Percentiles rank a stretch among this genome's conserved stretches.
phyloP scores from a whole-genome alignment of 2,113 vertebrate species.

The Prionailurus viverrinus region DNA sequence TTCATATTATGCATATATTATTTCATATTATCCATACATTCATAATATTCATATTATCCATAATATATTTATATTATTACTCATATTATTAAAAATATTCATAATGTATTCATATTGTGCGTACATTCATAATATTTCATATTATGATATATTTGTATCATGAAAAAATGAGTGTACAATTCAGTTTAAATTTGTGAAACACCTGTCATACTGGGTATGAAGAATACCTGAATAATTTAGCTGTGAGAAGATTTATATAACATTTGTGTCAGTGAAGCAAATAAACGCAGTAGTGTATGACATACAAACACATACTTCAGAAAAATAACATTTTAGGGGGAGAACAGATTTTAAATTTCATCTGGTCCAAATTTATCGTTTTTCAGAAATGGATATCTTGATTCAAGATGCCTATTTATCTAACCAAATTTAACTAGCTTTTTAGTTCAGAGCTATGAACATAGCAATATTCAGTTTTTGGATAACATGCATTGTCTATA shows the following conservation, averaged over 20 bases:
- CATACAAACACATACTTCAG: background rate
- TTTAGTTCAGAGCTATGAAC: background rate
- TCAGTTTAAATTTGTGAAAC: background rate
- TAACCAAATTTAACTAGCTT: background rate
- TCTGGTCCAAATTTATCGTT: background rate
- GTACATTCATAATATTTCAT: background rate
- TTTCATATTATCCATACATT: background rate
- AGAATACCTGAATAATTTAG: background rate
- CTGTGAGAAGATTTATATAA: constrained; percentile 1
- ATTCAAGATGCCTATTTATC: background rate
- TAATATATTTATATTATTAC: background rate
- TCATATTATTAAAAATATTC: too few relatives aligned
- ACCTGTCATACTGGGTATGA: background rate
- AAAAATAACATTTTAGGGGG: background rate
- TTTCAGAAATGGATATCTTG: background rate
- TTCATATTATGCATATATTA: background rate
- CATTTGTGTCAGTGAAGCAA: background rate
- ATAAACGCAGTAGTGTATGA: background rate
- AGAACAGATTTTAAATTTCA: background rate
- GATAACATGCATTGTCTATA: background rate
- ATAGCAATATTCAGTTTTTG: background rate
- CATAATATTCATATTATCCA: background rate
- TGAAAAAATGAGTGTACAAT: background rate
- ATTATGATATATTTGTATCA: background rate
- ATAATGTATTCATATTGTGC: too few relatives aligned